phyloP scores from a whole-genome alignment of 2,888 invertebrate species.

The Trissonchulus latispiculum region DNA sequence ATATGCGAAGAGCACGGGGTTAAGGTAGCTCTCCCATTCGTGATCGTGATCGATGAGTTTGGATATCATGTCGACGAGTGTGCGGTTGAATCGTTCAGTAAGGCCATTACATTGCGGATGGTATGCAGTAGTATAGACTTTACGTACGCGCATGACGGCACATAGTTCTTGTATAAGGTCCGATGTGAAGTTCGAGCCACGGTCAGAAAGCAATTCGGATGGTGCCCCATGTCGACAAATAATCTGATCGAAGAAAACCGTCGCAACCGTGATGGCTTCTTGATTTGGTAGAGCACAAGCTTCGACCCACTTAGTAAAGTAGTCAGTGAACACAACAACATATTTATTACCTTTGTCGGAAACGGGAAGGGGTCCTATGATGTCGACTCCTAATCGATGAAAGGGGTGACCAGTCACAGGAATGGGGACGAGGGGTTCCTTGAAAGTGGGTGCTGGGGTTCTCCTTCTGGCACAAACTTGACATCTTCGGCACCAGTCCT shows the following conservation, averaged over 20 bases:
- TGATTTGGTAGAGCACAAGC: neutral
- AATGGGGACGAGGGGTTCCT: neutral
- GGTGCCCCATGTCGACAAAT: neutral
- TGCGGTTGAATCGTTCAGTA: neutral
- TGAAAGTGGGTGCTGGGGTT: neutral
- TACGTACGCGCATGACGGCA: neutral
- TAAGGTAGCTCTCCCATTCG: neutral
- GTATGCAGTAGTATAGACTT: neutral
- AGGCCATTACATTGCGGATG: neutral
- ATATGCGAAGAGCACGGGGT: neutral
- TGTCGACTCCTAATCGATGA: neutral
- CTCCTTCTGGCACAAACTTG: neutral
- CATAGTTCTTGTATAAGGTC: neutral
- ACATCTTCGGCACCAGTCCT: neutral
- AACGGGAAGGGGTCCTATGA: neutral
- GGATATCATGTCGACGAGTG: neutral
- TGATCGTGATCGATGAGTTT: neutral
- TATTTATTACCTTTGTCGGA: neutral
- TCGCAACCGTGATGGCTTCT: neutral
- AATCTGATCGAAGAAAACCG: neutral
- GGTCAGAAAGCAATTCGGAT: neutral
- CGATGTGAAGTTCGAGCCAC: neutral
- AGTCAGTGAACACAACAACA: neutral
- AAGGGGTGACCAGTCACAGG: neutral
- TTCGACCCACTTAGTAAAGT: neutral